These are phyloP conservation scores for Apodemus agrarius DNA, from an alignment of 2,797 vertebrate genomes.

Conservation along the genomic window DNA sequence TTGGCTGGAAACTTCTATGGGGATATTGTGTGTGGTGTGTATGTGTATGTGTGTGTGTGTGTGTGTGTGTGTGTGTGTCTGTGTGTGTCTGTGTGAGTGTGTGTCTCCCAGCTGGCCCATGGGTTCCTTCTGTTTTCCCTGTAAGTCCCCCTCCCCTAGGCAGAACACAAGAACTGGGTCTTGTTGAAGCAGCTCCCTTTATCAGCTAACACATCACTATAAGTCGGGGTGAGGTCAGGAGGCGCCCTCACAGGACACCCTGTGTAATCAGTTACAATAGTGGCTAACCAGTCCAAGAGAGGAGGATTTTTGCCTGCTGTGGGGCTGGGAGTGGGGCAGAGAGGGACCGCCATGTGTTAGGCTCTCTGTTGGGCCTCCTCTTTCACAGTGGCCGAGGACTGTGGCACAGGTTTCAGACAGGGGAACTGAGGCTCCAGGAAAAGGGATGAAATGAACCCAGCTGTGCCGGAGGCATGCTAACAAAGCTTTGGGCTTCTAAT, in stretches of 20 bases:
- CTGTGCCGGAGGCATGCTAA: accelerated
- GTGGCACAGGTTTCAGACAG: neutral
- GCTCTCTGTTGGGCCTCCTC: neutral
- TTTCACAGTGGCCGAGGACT: neutral
- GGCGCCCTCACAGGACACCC: neutral
- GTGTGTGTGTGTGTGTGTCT: neutral
- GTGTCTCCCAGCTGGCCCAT: neutral
- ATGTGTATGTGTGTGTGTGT: neutral
- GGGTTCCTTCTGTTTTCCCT: neutral
- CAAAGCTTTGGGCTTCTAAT: neutral
- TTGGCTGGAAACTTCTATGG: neutral
- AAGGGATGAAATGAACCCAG: accelerated
- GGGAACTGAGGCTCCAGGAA: neutral
- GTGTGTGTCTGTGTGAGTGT: neutral
- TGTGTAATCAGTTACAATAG: accelerated
- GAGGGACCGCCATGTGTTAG: neutral
- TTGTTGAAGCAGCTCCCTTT: no score
- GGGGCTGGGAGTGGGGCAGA: neutral
- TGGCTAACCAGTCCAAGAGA: accelerated
- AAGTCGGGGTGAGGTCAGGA: neutral
- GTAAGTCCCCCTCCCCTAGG: neutral
- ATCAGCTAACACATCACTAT: neutral
- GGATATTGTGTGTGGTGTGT: neutral
- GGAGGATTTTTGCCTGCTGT: neutral
- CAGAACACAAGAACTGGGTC: neutral